These are phyloP conservation scores for Folsomia candida DNA, from an alignment of 2,888 invertebrate species.

Conservation along the genomic window DNA sequence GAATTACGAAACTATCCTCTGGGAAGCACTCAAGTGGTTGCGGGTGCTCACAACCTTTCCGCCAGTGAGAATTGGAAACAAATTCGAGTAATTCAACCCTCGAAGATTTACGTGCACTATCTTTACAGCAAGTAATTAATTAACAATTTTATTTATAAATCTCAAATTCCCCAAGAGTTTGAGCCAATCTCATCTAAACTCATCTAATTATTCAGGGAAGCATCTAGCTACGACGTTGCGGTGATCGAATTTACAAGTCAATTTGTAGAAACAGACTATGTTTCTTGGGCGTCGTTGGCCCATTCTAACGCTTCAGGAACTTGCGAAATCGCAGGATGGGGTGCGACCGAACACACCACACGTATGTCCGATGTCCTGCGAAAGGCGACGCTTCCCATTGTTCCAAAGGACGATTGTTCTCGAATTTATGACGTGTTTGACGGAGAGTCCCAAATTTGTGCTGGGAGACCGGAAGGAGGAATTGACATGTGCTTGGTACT, in stretches of 20 bases:
- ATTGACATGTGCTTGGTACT: not conserved
- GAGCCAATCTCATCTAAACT: not conserved
- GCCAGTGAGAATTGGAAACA: not conserved
- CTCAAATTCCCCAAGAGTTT: not conserved
- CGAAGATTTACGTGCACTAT: not conserved
- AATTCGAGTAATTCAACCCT: not conserved
- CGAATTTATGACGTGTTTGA: not conserved
- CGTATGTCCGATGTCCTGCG: not conserved
- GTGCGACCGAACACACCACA: not conserved
- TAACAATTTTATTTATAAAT: not conserved
- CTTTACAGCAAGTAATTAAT: not conserved
- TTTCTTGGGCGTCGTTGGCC: not conserved
- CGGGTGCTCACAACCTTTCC: conserved; percentile 3
- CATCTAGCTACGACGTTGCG: not conserved
- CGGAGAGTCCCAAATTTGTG: not conserved
- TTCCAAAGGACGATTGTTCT: not conserved
- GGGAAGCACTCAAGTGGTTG: not conserved
- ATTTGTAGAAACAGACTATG: not conserved
- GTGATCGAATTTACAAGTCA: not conserved
- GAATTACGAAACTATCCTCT: not conserved
- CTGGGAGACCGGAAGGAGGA: not conserved
- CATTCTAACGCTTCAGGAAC: not conserved
- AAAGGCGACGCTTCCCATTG: not conserved
- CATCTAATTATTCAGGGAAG: not conserved
- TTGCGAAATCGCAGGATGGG: conserved; percentile 8